A percentile compares a stretch with the other conserved stretches of the same genome.
These are phyloP conservation scores for Uloborus plumipes DNA, from an alignment of 2,888 invertebrate species.

Conservation along the genomic window DNA sequence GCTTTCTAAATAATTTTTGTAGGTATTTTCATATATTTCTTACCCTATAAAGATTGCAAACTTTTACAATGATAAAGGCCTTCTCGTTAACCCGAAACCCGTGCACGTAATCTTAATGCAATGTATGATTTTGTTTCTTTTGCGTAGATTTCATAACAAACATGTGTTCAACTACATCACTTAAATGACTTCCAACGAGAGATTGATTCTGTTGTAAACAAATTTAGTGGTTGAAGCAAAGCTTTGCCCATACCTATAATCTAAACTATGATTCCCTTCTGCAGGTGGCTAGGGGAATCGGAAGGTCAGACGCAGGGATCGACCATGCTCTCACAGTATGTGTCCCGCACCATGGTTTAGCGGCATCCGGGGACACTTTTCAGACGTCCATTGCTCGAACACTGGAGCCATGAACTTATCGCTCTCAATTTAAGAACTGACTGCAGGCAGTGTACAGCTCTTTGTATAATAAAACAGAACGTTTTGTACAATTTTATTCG, in stretches of 20 bases:
- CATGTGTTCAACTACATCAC: not conserved
- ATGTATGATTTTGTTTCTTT: too few species aligned
- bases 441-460: slow-evolving; percentile 52
- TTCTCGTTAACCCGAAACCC: too few species aligned
- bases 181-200: not conserved
- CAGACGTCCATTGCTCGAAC: slow-evolving; percentile 53
- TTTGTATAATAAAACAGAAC: slow-evolving; percentile 60
- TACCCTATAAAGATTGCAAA: too few species aligned
- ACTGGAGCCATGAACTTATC: slow-evolving; percentile 43
- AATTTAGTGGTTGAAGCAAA: not conserved
- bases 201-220: not conserved
- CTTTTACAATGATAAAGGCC: too few species aligned
- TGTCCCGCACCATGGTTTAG: slow-evolving; percentile 43
- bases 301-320: slow-evolving; percentile 23
- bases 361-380: slow-evolving; percentile 20
- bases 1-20: too few species aligned
- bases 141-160: too few species aligned
- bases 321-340: slow-evolving; percentile 26
- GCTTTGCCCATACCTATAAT: not conserved
- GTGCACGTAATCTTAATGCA: too few species aligned
- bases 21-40: too few species aligned
- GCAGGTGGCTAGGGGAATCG: slow-evolving; percentile 52
- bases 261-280: slow-evolving; percentile 42
- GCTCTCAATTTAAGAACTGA: slow-evolving; percentile 14
- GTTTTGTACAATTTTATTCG: slow-evolving; percentile 56